Evolutionary conservation across 1,140 invertebrate species (phyloP).

Genomic region (Trissolcus basalis): DNA sequence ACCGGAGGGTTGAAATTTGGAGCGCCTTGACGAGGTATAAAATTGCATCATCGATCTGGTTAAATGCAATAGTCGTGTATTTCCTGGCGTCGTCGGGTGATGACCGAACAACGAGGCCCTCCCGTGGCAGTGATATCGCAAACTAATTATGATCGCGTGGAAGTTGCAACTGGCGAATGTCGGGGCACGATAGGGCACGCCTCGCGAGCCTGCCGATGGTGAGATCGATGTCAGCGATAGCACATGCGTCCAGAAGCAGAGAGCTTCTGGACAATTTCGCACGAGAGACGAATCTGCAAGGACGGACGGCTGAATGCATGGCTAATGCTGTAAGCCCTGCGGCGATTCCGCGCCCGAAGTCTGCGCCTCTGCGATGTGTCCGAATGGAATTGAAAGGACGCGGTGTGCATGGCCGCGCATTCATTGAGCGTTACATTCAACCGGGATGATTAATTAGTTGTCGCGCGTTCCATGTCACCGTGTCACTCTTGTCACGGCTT

Average conservation of each 20-base stretch:
- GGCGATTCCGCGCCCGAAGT: slow-evolving; percentile 41
- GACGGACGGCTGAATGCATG: slow-evolving; percentile 65
- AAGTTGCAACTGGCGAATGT: slow-evolving; percentile 45
- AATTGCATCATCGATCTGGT: slow-evolving; percentile 6
- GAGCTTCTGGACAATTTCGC: slow-evolving; percentile 37
- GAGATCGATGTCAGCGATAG: slow-evolving; percentile 19
- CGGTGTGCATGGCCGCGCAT: slow-evolving; percentile 66
- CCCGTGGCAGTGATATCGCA: slow-evolving; percentile 26
- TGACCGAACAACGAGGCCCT: slow-evolving; percentile 11
- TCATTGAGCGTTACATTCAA: slow-evolving; percentile 68
- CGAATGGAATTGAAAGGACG: slow-evolving; percentile 63
- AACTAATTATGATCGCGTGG: slow-evolving; percentile 49
- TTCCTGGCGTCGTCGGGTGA: neutral
- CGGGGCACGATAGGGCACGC: slow-evolving; percentile 32
- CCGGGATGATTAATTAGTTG: slow-evolving; percentile 77
- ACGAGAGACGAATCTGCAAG: slow-evolving; percentile 29
- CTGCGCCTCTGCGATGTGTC: slow-evolving; percentile 33
- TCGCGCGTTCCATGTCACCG: slow-evolving; percentile 74
- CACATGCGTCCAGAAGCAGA: neutral
- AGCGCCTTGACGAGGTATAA: slow-evolving; percentile 14
- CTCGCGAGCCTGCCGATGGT: slow-evolving; percentile 26
- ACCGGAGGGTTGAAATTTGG: too few relatives aligned
- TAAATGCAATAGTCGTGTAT: slow-evolving; percentile 53
- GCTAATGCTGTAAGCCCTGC: slow-evolving; percentile 35
- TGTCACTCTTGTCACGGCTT: slow-evolving; percentile 76